Evolutionary conservation across 2,113 vertebrate genomes (phyloP).

Genomic region (rat (Rattus norvegicus)): GRCr8 NC_086036.1:7780001-7780500

Average conservation of each 20-base stretch:
- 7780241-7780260: constrained; percentile 60
- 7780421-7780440: constrained; percentile 63
- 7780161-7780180: constrained; percentile 57
- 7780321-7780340: constrained; percentile 65
- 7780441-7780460: constrained; percentile 42
- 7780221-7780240: constrained; percentile 69
- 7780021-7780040: constrained; percentile 44
- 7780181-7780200: constrained; percentile 64
- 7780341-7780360: not conserved
- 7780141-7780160: not conserved
- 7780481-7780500: constrained; percentile 40
- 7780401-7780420: constrained; percentile 54
- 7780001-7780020: constrained; percentile 38
- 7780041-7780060: not conserved
- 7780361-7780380: not conserved
- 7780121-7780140: not conserved
- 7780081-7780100: not conserved
- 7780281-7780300: constrained; percentile 55
- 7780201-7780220: constrained; percentile 34
- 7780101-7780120: not conserved
- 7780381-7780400: not conserved
- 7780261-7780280: constrained; percentile 73
- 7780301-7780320: constrained; percentile 59
- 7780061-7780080: constrained; percentile 33
- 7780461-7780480: not conserved